A percentile compares a stretch with the other conserved stretches of the same genome.
phyloP scores from a whole-genome alignment of 2,888 invertebrate species.

The Drosophila dives region DNA sequence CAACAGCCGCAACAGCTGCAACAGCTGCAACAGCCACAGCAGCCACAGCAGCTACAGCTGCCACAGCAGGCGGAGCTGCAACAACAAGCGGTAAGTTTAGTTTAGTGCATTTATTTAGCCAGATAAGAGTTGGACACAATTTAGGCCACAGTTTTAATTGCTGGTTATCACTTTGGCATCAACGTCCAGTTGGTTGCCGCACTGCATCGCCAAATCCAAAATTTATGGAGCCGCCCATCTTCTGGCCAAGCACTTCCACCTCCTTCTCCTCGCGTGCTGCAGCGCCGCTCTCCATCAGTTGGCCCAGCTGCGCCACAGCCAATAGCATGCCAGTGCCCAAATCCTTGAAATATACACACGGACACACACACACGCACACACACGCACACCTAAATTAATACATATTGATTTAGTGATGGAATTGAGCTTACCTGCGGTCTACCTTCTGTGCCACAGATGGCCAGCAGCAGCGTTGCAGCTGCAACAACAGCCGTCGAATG shows the following conservation, averaged over 20 bases:
- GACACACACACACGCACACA: background rate
- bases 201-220: conserved; percentile 73
- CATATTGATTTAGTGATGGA: background rate
- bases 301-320: conserved; percentile 62
- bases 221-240: conserved; percentile 37
- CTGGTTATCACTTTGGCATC: conserved; percentile 4
- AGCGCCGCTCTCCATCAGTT: conserved; percentile 67
- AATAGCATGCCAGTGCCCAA: conserved; percentile 52
- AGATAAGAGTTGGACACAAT: background rate
- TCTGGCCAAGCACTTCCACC: conserved; percentile 66
- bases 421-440: conserved; percentile 46
- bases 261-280: conserved; percentile 58
- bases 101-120: conserved; percentile 13
- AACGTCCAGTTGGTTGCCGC: conserved; percentile 16
- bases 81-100: conserved; percentile 19
- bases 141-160: background rate
- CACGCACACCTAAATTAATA: background rate
- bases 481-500: conserved; percentile 1
- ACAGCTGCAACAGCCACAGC: conserved; percentile 47
- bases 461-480: conserved; percentile 23
- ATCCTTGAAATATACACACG: conserved; percentile 51
- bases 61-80: conserved; percentile 28
- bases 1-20: conserved; percentile 45
- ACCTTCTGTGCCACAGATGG: conserved; percentile 22
- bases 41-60: conserved; percentile 26